These are phyloP conservation scores for Solen grandis DNA, from an alignment of 1,140 invertebrate species.

Conservation along the genomic window DNA sequence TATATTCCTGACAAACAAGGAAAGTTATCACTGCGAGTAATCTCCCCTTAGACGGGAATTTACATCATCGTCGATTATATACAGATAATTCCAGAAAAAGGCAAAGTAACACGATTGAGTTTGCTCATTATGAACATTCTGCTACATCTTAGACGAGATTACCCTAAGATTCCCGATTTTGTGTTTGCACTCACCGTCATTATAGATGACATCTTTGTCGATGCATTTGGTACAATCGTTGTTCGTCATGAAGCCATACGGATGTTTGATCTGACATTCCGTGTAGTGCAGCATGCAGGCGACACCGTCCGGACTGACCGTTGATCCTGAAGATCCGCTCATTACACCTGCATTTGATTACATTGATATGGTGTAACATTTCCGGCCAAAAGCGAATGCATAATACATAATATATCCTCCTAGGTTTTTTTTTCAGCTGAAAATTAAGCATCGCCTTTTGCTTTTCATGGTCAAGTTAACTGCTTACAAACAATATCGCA, in stretches of 20 bases:
- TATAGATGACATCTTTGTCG: constrained; percentile 43
- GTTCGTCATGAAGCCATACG: constrained; percentile 51
- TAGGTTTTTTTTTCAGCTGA: too few relatives aligned
- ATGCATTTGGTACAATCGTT: constrained; percentile 36
- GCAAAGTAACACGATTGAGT: background rate
- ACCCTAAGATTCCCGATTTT: background rate
- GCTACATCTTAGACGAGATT: background rate
- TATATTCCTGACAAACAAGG: too few relatives aligned
- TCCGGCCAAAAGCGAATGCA: too few relatives aligned
- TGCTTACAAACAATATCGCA: too few relatives aligned
- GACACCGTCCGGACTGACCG: too few relatives aligned
- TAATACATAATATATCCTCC: too few relatives aligned
- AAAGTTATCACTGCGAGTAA: too few relatives aligned
- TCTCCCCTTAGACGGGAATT: background rate
- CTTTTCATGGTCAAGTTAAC: too few relatives aligned
- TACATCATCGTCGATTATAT: background rate
- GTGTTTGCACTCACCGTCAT: constrained; percentile 7
- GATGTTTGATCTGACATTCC: constrained; percentile 30
- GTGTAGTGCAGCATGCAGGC: constrained; percentile 24
- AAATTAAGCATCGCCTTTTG: too few relatives aligned
- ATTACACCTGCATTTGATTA: too few relatives aligned
- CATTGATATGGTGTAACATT: too few relatives aligned
- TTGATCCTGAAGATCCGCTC: too few relatives aligned
- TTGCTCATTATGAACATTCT: background rate
- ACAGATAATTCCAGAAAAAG: background rate